Evolutionary conservation across 2,888 invertebrate genomes (phyloP), one percentile per base, ranked within the genome.

Genomic region (Abscondita cerata): DNA sequence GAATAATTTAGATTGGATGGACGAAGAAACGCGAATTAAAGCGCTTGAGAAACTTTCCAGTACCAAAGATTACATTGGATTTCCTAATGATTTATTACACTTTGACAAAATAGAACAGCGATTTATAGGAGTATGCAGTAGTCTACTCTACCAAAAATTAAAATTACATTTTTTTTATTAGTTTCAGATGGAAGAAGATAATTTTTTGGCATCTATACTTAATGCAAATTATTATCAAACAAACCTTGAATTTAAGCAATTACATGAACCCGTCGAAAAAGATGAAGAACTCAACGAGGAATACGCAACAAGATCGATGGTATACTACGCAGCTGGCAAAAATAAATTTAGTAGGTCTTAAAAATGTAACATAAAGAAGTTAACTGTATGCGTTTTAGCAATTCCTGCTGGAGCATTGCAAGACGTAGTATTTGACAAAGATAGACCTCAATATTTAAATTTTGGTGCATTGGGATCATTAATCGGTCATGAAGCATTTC

Each of bases 391-490:
- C 11, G 9, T 62, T 69, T 31, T 65, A 80, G 80, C 69, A 41
- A 72, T 79, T 65, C 80, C 80, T 11, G 69, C 77, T 46, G 77
- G 77, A 51, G 67, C 76, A 58, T 73, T 80, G 53, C 73, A 75
- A 38, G 78, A 76, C 18, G 66, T 78, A 53, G 78, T 75, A 67
- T 78, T 75, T 68, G 70, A 74, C 19, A 71, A 67, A 15, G 67
- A 74, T 52, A 71, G 79, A 13, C 80, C 80, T n/a, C 68, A 73
- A 52, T 79, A 79, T 69, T 75, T 79, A 75, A 80, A 80, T 68
- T 80, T 77, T 66, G 80, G 78, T 34, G 71, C 74, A 9, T 65
- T 80, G 51, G 80, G 80, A 11, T 71, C 76, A 6, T 65, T 75
- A 59, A 68, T 79, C 48, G 79, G 77, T 19, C 74, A 76, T 65